Conservation (phyloP, 1,140 invertebrate species). For the Drosophila truncata region DNA sequence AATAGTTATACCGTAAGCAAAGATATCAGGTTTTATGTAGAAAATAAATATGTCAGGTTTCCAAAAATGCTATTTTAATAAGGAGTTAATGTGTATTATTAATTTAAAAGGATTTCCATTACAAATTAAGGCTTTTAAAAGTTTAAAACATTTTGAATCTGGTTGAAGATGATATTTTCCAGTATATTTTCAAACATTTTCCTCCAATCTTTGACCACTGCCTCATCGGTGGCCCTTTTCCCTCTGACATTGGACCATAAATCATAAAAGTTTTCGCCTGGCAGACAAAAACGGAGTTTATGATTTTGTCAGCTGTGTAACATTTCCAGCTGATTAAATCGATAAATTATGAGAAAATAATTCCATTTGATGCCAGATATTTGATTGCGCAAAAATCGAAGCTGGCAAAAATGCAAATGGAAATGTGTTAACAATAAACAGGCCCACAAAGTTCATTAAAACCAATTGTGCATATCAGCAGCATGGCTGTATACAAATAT, state of each 20-base stretch:
- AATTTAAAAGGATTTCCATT: too few relatives aligned
- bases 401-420: slow-evolving; percentile 35
- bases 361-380: slow-evolving; percentile 62
- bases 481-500: background rate
- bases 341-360: slow-evolving; percentile 81
- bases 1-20: background rate
- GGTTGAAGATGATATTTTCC: background rate
- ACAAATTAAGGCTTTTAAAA: background rate
- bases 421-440: slow-evolving; percentile 54
- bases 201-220: slow-evolving; percentile 11
- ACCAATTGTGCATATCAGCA: slow-evolving; percentile 50
- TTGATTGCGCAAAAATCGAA: slow-evolving; percentile 29
- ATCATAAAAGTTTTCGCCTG: slow-evolving; percentile 58
- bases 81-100: background rate
- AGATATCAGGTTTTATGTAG: background rate
- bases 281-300: slow-evolving; percentile 64
- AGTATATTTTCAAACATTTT: slow-evolving; percentile 5
- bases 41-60: too few relatives aligned
- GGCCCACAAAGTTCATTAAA: slow-evolving; percentile 63
- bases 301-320: slow-evolving; percentile 82
- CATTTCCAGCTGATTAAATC: slow-evolving; percentile 83
- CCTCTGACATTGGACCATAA: slow-evolving; percentile 37
- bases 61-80: background rate
- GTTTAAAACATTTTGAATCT: background rate
- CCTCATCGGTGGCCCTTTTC: slow-evolving; percentile 16